Base-by-base conservation (phyloP, 2,888 invertebrate genomes). In the Polyploca ridens region DNA sequence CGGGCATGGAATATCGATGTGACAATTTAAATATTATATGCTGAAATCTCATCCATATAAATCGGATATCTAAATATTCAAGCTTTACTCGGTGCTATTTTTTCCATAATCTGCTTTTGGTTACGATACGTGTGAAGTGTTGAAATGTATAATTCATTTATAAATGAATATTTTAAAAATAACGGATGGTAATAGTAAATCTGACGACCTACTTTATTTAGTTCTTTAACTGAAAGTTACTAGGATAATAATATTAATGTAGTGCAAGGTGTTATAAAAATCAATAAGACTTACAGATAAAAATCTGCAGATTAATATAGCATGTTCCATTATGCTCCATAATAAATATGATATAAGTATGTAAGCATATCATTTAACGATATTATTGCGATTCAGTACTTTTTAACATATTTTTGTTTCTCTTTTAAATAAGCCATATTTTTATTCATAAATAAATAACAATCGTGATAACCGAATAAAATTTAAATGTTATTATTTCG, bases 21-120 rank as follows among this genome's bases (percentile, higher is more conserved):
- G 75, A 72, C 74, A 75, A 76, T 77, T 78, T 75, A 77, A 79
- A 80, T 80, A 72, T 35, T 74, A 54, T 54, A 70, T 70, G 64
- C 64, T 70, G 76, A 74, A 69, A 72, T 70, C 41, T 67, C 70
- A 78, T 77, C 66, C 74, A 75, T 80, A 76, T 76, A 81, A 76
- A 81, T 78, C 72, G 76, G 67, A 64, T 54, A 58, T 65, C 65
- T 75, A 73, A 81, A 81, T 79, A 81, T 78, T 79, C 69, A 75
- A 54, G 54, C 54, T 19, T 19, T 19, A 3, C 54, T 54, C 54
- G 19, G 54, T 16, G 10, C 54, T 54, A 19, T n/a, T 68, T 38
- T 72, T 71, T 62, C 13, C 49, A 63, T 64, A 33, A 62, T 60
- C 54, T 54, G 10, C 16, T 54, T 16, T 49, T 16, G 16, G 49